phyloP scores from a whole-genome alignment of 1,140 invertebrate species.

The Nasonia vitripennis region DNA sequence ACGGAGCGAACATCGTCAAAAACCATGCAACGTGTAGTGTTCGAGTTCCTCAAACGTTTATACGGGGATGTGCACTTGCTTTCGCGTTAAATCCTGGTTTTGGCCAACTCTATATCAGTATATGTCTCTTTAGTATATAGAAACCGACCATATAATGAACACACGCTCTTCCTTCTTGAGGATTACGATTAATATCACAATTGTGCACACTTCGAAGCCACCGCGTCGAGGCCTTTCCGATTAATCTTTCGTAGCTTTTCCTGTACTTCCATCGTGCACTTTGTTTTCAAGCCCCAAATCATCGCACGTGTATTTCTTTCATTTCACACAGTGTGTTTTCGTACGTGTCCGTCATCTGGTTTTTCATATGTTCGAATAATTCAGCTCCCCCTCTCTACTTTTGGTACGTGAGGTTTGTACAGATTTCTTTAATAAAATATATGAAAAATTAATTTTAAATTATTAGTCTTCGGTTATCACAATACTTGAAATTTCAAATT shows the following conservation, averaged over 20 bases:
- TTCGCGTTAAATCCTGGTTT: neutral
- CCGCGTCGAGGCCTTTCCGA: slow-evolving; percentile 38
- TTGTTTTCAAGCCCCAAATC: neutral
- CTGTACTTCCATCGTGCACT: neutral
- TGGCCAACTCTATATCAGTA: neutral
- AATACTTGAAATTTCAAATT: neutral
- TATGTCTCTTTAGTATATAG: neutral
- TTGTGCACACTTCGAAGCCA: slow-evolving; percentile 60
- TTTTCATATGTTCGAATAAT: neutral
- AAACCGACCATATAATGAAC: neutral
- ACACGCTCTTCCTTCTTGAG: neutral
- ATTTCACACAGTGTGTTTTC: neutral
- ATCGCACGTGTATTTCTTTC: neutral
- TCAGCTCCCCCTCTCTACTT: neutral
- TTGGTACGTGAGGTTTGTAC: neutral
- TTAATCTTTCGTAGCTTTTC: neutral
- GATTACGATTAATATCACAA: slow-evolving; percentile 61
- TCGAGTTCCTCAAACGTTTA: neutral
- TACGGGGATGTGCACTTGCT: neutral
- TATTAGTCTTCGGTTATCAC: slow-evolving; percentile 30
- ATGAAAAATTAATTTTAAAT: slow-evolving; percentile 26
- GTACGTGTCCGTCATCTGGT: neutral
- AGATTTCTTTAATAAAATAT: neutral
- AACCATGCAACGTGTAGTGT: too few relatives aligned
- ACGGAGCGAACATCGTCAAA: neutral